Conservation (phyloP, 1,140 invertebrate species). For the Orchesella cincta region DNA sequence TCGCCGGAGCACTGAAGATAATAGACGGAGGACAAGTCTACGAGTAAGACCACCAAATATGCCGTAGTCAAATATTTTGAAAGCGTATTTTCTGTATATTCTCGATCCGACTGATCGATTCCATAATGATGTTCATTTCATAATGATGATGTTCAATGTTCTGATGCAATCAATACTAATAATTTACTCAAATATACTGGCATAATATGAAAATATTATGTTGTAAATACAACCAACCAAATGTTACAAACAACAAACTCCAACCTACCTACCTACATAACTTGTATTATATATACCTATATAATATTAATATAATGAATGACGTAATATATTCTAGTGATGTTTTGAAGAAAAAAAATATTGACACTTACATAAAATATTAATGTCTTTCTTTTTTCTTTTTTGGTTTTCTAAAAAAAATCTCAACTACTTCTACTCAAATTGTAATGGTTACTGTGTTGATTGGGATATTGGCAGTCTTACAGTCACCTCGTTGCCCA, state of each 20-base stretch:
- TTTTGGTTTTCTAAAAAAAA: neutral
- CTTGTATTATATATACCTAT: neutral
- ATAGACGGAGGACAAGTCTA: slow-evolving; percentile 46
- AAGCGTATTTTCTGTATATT: neutral
- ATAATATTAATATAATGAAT: neutral
- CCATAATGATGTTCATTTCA: too few species aligned
- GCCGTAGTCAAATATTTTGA: too few species aligned
- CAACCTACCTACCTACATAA: too few species aligned
- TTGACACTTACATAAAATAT: too few species aligned
- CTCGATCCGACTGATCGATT: too few species aligned
- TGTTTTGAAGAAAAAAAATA: neutral
- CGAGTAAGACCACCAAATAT: slow-evolving; percentile 48
- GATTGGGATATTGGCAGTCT: slow-evolving; percentile 41
- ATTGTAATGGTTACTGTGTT: neutral
- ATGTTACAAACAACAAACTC: too few species aligned
- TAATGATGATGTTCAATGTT: too few species aligned
- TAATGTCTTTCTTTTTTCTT: neutral
- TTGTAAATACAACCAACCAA: neutral
- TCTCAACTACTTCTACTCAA: neutral
- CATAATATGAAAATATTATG: neutral
- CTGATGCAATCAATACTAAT: too few species aligned
- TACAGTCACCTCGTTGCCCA: slow-evolving; percentile 59
- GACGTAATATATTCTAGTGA: neutral
- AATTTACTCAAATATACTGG: too few species aligned
- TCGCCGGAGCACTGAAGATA: slow-evolving; percentile 47